phyloP scores from a whole-genome alignment of 2,113 vertebrate species.

The Stomatorhinus ivindoensis region DNA sequence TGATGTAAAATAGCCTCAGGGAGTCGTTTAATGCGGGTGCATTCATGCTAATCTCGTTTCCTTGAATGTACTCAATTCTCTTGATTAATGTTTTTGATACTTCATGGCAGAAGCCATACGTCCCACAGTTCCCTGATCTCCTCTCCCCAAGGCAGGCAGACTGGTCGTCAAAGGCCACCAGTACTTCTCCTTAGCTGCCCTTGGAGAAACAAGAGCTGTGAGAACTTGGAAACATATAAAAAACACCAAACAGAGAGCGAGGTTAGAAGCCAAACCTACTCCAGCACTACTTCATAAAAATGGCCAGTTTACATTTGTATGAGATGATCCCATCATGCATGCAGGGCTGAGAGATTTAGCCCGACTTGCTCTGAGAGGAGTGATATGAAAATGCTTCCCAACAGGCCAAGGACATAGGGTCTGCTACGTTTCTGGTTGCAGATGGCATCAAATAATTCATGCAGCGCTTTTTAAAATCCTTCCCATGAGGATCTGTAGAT shows the following conservation, averaged over 20 bases:
- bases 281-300: background rate
- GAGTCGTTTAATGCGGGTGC: background rate
- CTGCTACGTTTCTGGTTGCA: background rate
- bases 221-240: background rate
- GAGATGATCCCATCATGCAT: background rate
- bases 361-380: background rate
- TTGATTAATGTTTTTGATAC: background rate
- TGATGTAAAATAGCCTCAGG: background rate
- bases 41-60: background rate
- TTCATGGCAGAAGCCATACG: constrained; percentile 1
- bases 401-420: background rate
- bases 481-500: background rate
- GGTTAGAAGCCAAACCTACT: background rate
- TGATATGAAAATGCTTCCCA: background rate
- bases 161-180: background rate
- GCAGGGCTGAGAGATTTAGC: background rate
- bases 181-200: background rate
- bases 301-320: background rate
- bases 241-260: background rate
- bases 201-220: background rate
- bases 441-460: background rate
- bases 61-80: background rate
- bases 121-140: background rate
- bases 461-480: background rate
- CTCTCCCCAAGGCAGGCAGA: background rate